phyloP scores from a whole-genome alignment of 2,113 vertebrate genomes.

The Mionectes macconnelli region DNA sequence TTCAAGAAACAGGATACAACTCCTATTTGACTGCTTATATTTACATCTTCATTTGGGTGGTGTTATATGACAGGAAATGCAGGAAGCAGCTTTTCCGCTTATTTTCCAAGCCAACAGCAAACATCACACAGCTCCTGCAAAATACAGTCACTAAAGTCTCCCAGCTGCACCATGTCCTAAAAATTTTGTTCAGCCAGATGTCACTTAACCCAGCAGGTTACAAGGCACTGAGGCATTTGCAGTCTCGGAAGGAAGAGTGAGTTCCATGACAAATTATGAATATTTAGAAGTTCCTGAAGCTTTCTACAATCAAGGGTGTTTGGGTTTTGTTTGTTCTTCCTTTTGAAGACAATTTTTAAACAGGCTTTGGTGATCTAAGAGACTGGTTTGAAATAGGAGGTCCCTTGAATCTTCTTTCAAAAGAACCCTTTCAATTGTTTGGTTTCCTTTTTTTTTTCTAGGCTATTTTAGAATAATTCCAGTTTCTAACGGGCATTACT shows the following conservation, averaged over 20 bases:
- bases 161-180: neutral
- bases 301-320: neutral
- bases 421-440: neutral
- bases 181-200: neutral
- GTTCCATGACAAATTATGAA: neutral
- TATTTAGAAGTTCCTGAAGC: neutral
- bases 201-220: neutral
- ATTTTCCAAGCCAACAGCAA: neutral
- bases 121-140: neutral
- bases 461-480: neutral
- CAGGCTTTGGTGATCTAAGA: neutral
- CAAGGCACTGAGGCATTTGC: accelerated
- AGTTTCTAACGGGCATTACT: neutral
- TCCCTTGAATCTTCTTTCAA: neutral
- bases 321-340: neutral
- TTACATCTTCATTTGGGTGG: neutral
- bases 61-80: neutral
- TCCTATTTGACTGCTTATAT: neutral
- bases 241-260: neutral
- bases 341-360: neutral
- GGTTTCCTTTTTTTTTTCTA: accelerated
- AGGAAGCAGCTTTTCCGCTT: neutral
- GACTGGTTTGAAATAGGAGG: neutral
- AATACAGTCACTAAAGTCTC: neutral
- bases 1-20: neutral